Evolutionary conservation across 2,797 vertebrate species (phyloP).

Genomic region (Propithecus deckenii): DNA sequence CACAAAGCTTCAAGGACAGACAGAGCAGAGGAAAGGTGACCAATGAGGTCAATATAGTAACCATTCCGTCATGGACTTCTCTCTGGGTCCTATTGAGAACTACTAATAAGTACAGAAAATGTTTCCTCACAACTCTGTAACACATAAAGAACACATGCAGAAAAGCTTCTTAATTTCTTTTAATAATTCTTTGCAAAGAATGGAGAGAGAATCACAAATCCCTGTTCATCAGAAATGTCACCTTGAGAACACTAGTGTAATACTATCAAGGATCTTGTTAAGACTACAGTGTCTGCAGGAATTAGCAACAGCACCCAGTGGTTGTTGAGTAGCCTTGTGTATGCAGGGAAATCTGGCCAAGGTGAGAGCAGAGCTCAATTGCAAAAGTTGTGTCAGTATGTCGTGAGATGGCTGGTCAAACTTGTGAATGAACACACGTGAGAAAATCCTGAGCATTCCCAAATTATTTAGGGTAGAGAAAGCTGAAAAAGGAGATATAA

Average conservation of each 20-base stretch:
- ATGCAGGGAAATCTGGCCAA: neutral
- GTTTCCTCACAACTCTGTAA: neutral
- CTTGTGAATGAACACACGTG: neutral
- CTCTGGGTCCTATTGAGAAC: neutral
- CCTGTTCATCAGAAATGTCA: neutral
- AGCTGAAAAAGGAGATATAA: neutral
- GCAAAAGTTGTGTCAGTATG: neutral
- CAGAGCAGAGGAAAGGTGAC: neutral
- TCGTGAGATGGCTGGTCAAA: neutral
- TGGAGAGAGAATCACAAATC: neutral
- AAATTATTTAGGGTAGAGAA: neutral
- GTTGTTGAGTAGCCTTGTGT: neutral
- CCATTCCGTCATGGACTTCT: neutral
- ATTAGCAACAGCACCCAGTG: neutral
- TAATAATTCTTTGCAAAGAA: neutral
- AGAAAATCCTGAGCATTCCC: neutral
- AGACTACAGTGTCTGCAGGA: neutral
- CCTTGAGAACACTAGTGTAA: neutral
- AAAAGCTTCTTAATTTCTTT: neutral
- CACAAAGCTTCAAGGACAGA: neutral
- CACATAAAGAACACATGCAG: neutral
- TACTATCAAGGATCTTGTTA: neutral
- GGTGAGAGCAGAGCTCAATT: neutral
- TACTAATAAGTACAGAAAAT: neutral
- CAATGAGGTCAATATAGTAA: neutral